Evolutionary conservation across 2,113 vertebrate species (phyloP).

Genomic region (Ardeotis arabs): DNA sequence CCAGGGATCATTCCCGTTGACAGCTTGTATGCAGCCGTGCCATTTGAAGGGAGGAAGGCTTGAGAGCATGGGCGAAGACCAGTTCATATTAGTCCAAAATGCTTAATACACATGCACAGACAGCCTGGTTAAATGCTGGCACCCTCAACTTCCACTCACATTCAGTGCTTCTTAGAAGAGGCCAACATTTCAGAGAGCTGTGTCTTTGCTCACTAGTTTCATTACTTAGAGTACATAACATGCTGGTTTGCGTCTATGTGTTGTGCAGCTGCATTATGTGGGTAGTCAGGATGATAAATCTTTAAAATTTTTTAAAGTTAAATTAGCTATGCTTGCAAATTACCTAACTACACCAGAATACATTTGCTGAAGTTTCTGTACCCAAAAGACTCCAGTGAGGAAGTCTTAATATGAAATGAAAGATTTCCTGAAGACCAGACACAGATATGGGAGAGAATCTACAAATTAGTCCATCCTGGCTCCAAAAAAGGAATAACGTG

Average conservation of each 20-base stretch:
- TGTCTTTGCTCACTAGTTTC: background rate
- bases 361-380: background rate
- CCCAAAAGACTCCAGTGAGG: background rate
- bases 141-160: background rate
- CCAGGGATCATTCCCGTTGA: background rate
- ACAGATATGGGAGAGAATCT: background rate
- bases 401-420: background rate
- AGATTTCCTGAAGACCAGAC: background rate
- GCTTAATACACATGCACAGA: background rate
- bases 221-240: accelerated
- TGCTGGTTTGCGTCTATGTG: background rate
- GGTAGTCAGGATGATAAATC: background rate
- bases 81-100: background rate
- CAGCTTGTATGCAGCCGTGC: background rate
- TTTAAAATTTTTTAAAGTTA: background rate
- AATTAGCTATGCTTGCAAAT: background rate
- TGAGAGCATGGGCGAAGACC: background rate
- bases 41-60: background rate
- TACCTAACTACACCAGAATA: background rate
- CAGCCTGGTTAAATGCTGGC: background rate
- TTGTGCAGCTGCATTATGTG: background rate
- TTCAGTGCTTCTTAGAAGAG: background rate
- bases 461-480: background rate
- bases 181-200: background rate
- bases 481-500: background rate